Evolutionary conservation across 2,888 invertebrate genomes (phyloP).

Genomic region (Phymatocera aterrima): DNA sequence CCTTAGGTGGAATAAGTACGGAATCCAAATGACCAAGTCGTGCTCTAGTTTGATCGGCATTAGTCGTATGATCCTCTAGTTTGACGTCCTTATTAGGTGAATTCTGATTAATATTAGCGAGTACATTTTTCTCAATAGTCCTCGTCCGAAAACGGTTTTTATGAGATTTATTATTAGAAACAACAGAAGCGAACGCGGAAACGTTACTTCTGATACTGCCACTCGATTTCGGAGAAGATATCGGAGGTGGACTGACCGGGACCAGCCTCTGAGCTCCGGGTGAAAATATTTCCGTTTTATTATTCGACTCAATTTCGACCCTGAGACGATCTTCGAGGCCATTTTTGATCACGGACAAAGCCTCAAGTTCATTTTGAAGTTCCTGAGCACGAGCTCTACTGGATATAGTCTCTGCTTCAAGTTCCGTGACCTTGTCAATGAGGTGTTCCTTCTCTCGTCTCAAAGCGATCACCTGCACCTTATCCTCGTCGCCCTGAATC

Average conservation of each 20-base stretch:
- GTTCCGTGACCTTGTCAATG: constrained; percentile 84
- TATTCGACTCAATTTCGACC: constrained; percentile 61
- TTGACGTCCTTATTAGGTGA: constrained; percentile 60
- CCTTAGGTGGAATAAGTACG: constrained; percentile 81
- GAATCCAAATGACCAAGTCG: constrained; percentile 82
- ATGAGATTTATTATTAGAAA: constrained; percentile 59
- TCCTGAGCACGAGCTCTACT: constrained; percentile 81
- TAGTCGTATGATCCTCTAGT: constrained; percentile 57
- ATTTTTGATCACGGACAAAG: constrained; percentile 73
- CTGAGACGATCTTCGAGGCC: constrained; percentile 71
- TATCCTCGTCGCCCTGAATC: constrained; percentile 57
- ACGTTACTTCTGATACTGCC: constrained; percentile 62
- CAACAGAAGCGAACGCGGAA: constrained; percentile 62
- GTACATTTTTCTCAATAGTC: constrained; percentile 72
- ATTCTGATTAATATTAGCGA: constrained; percentile 59
- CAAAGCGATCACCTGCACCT: constrained; percentile 79
- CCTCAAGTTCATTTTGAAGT: constrained; percentile 81
- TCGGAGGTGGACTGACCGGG: constrained; percentile 56
- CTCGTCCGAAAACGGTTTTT: constrained; percentile 72
- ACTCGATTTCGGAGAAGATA: constrained; percentile 61
- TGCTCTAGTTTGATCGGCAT: constrained; percentile 65
- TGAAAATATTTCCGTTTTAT: constrained; percentile 58
- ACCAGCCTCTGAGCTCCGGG: constrained; percentile 67
- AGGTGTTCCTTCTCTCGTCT: constrained; percentile 86
- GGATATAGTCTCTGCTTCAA: constrained; percentile 85